phyloP scores from a whole-genome alignment of 2,113 vertebrate species.

The Oreotrochilus melanogaster region DNA sequence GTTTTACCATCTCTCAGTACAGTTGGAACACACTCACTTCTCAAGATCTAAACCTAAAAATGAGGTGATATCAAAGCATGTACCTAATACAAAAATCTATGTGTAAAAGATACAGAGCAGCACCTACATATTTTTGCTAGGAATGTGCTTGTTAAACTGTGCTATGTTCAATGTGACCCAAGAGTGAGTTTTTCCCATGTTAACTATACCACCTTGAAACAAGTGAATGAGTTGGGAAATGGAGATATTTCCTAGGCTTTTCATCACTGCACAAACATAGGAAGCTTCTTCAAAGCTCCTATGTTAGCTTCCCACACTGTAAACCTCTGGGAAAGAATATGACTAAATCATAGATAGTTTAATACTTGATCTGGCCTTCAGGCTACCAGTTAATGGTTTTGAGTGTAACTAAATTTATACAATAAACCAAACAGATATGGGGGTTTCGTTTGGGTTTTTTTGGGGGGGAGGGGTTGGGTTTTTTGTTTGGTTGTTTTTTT shows the following conservation, averaged over 20 bases:
- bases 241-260: slow-evolving; percentile 1
- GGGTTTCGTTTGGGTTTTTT: neutral
- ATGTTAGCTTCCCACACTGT: neutral
- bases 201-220: neutral
- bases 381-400: neutral
- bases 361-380: neutral
- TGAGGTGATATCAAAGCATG: neutral
- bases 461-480: too few relatives aligned
- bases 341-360: neutral
- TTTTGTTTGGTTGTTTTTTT: neutral
- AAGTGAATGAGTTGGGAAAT: neutral
- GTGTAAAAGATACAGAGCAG: neutral
- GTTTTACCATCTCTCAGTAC: neutral
- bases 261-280: neutral
- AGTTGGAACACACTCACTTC: neutral
- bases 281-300: slow-evolving; percentile 3
- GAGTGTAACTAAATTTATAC: neutral
- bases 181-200: neutral
- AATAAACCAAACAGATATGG: neutral
- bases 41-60: neutral
- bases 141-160: neutral
- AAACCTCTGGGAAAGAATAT: neutral
- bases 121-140: neutral
- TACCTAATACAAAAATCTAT: neutral
- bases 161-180: neutral